Evolutionary conservation across 2,888 invertebrate species (phyloP).

Genomic region (Polymixis lichenea): DNA sequence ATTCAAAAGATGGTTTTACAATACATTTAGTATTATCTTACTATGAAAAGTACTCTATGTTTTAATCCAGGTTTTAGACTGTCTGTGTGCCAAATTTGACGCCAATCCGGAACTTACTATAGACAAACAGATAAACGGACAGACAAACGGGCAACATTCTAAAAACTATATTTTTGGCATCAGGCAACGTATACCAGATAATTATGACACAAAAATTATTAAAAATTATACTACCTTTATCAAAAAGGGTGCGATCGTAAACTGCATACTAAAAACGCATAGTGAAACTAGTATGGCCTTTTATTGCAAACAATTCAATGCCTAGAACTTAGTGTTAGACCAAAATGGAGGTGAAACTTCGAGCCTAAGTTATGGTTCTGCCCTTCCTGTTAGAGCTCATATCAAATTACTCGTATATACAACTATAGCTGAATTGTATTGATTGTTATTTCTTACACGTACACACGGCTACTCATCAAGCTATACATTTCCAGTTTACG

Average conservation of each 20-base stretch:
- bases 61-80: too few species aligned
- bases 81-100: too few species aligned
- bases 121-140: too few species aligned
- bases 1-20: background rate
- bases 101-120: too few species aligned
- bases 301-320: slow-evolving; percentile 62
- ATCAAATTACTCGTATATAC: slow-evolving; percentile 22
- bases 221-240: too few species aligned
- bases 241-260: slow-evolving; percentile 22
- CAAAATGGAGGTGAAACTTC: slow-evolving; percentile 77
- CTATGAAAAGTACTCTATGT: too few species aligned
- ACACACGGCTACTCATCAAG: too few species aligned
- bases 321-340: slow-evolving; percentile 57
- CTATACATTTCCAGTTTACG: too few species aligned
- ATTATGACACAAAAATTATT: too few species aligned
- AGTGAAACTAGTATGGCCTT: slow-evolving; percentile 46
- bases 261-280: slow-evolving; percentile 27
- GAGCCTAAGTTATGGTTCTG: slow-evolving; percentile 71
- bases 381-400: slow-evolving; percentile 73
- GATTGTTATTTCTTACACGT: background rate
- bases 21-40: background rate
- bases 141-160: too few species aligned
- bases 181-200: too few species aligned
- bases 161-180: too few species aligned
- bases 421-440: slow-evolving; percentile 4